These are phyloP conservation scores for Vespertilio murinus DNA, from an alignment of 2,797 vertebrate genomes.

Conservation along the genomic window DNA sequence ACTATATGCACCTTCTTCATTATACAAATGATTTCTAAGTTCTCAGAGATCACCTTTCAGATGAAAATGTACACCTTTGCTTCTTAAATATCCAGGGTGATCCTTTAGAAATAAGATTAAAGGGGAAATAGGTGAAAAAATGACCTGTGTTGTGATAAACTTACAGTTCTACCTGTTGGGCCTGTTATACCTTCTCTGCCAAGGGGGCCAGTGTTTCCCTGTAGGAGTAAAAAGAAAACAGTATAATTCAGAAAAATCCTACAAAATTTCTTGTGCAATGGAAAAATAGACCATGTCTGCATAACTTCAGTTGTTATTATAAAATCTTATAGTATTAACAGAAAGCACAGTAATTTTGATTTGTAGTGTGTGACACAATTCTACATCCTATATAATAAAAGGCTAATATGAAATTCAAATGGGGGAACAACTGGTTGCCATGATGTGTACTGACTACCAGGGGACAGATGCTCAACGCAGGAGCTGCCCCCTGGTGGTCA, in stretches of 20 bases:
- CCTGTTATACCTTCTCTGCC: conserved; percentile 93
- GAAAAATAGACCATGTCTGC: neutral
- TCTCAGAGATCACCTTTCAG: neutral
- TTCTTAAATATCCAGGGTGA: neutral
- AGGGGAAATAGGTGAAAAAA: conserved; percentile 33
- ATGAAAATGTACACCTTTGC: neutral
- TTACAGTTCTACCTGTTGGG: conserved; percentile 91
- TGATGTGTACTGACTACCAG: too few species aligned
- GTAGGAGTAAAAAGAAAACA: conserved; percentile 78
- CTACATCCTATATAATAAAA: neutral
- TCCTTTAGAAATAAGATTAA: conserved; percentile 14
- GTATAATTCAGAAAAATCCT: neutral
- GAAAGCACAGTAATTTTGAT: conserved; percentile 11
- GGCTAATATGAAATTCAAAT: too few species aligned
- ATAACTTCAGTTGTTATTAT: neutral
- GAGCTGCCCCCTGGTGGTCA: too few species aligned
- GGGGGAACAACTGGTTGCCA: too few species aligned
- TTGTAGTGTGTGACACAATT: neutral
- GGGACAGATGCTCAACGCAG: too few species aligned
- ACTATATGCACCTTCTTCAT: neutral
- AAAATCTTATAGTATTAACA: neutral
- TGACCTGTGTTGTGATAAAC: conserved; percentile 76
- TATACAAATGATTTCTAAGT: neutral
- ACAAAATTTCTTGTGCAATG: neutral
- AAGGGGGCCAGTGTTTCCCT: conserved; percentile 93